Evolutionary conservation across 2,797 vertebrate genomes (phyloP).

Genomic region (Discoglossus pictus): DNA sequence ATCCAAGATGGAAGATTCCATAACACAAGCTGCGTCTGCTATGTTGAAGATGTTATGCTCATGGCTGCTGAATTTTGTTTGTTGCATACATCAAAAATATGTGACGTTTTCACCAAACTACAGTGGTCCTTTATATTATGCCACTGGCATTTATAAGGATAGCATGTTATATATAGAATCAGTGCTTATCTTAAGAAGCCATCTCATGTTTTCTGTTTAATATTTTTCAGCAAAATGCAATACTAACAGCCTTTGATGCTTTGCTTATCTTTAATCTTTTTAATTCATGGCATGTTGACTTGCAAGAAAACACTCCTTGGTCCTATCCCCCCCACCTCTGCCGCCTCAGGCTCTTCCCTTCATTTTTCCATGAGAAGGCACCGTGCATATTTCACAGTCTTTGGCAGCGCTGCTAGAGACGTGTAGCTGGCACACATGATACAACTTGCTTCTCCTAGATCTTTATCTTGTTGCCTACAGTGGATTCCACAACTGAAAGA

Average conservation of each 20-base stretch:
- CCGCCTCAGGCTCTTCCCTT: background rate
- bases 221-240: too few relatives aligned
- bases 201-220: too few relatives aligned
- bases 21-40: too few relatives aligned
- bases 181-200: too few relatives aligned
- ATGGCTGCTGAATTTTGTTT: too few relatives aligned
- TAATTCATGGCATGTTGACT: conserved; percentile 1
- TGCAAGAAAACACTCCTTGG: background rate
- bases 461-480: background rate
- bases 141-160: too few relatives aligned
- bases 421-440: conserved; percentile 20
- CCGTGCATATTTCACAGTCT: background rate
- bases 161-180: too few relatives aligned
- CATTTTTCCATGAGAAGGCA: conserved; percentile 36
- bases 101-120: too few relatives aligned
- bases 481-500: conserved; percentile 1
- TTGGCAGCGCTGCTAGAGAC: background rate
- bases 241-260: background rate
- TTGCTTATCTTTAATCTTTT: conserved; percentile 7
- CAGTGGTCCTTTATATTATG: too few relatives aligned
- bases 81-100: too few relatives aligned
- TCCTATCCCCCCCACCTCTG: background rate
- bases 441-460: background rate
- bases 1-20: too few relatives aligned
- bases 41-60: too few relatives aligned